A percentile compares a stretch with the other conserved stretches of the same genome.
Evolutionary conservation across 1,140 invertebrate genomes (phyloP).

Genomic region (Bradysia coprophila): DNA sequence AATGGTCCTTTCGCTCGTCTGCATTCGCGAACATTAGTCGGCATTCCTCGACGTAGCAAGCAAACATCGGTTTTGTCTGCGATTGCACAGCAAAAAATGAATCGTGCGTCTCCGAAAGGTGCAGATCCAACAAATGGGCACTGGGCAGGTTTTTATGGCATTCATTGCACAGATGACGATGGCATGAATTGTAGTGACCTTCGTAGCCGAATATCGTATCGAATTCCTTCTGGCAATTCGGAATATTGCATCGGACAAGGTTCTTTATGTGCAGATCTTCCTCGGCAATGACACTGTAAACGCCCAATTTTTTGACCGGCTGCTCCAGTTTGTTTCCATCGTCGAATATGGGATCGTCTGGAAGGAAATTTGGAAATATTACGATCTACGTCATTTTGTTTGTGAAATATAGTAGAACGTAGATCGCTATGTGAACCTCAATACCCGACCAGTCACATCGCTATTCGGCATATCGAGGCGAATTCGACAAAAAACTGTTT

Average conservation of each 20-base stretch:
- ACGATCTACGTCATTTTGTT: no score
- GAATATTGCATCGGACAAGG: neutral
- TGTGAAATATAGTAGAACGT: no score
- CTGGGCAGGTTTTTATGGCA: conserved; percentile 40
- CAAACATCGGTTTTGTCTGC: conserved; percentile 36
- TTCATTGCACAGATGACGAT: neutral
- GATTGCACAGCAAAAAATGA: conserved; percentile 43
- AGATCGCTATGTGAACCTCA: no score
- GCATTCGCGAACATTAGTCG: conserved; percentile 30
- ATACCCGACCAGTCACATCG: no score
- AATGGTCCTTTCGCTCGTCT: conserved; percentile 35
- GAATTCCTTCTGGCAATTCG: neutral
- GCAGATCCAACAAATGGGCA: conserved; percentile 44
- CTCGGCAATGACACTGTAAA: no score
- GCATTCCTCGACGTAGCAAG: conserved; percentile 45
- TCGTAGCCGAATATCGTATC: neutral
- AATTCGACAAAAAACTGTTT: no score
- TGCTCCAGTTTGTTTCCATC: no score
- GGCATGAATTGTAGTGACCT: neutral
- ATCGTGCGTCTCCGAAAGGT: conserved; percentile 47
- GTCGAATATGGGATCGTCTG: no score
- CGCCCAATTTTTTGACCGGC: no score
- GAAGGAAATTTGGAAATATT: no score
- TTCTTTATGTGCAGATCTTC: neutral
- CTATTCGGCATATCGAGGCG: no score